Base-by-base conservation (phyloP, 2,888 invertebrate genomes). In the Serrognathus titanus region DNA sequence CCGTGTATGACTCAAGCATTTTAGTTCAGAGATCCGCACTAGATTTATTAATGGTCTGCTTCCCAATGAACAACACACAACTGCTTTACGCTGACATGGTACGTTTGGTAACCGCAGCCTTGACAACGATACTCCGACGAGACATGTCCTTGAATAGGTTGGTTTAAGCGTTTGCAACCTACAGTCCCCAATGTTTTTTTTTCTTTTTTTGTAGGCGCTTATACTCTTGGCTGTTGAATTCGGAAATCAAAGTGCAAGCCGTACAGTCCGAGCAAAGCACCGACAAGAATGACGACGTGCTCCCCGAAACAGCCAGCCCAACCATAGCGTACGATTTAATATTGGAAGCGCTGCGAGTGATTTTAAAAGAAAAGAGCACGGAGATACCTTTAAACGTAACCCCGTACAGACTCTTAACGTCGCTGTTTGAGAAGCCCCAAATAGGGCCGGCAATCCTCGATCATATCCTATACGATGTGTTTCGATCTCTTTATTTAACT, bases 131-230 rank as follows among this genome's bases (percentile, higher is more conserved):
- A 61, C 78, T 94, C 48, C 79, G 94, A 43, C 80, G 95, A 59
- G 94, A 95, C 73, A 94, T 94, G 90, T 94, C 93, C 31, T 80
- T 95, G 10, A 95, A 95, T 75, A 83, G 90, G 85, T 47, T 47
- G 24, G 7, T 24, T 12, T 24, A 20, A 8, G 9, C 9, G 10
- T 37, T 45, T 49, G n/a, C 37, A 3, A 1, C 6, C 12, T 7
- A 10, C 12, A 49, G 11, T 4, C 7, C 12, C 20, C 10, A 5
- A 5, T 38, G n/a, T 13, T 11, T 20, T 12, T 52, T 8, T 51
- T 12, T 51, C 48, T 51, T 47, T 55, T 50, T 63, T 72, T 71
- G 40, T 65, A 85, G 89, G 63, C 83, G 94, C 36, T 79, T 94
- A 35, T 93, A 90, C 75, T 88, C 90, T 0, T 94, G 94, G 94